phyloP scores from a whole-genome alignment of 1,140 invertebrate species.

The Bombus polaris region DNA sequence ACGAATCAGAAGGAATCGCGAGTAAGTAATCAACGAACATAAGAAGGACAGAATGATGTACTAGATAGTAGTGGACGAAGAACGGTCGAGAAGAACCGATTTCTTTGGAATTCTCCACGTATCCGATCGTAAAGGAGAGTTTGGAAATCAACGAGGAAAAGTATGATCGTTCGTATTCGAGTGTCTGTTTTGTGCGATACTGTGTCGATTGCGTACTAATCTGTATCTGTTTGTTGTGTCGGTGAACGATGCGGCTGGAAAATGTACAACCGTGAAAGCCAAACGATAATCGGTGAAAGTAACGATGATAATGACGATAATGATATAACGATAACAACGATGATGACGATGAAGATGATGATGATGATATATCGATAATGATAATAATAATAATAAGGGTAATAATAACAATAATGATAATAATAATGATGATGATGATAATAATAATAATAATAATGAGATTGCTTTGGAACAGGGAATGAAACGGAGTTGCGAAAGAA shows the following conservation, averaged over 20 bases:
- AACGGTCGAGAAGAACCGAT: neutral
- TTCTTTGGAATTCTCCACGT: neutral
- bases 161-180: neutral
- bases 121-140: neutral
- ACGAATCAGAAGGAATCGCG: neutral
- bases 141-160: neutral
- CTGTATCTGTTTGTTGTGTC: slow-evolving; percentile 22
- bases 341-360: neutral
- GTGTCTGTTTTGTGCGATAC: slow-evolving; percentile 3
- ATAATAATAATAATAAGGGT: neutral
- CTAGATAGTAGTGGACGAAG: neutral
- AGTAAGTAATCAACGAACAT: neutral
- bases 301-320: neutral
- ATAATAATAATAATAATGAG: slow-evolving; percentile 3
- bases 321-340: neutral
- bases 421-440: accelerated
- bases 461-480: slow-evolving; percentile 63
- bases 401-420: neutral
- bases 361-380: slow-evolving; percentile 21
- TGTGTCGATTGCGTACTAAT: neutral
- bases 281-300: slow-evolving; percentile 57
- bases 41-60: too few relatives aligned
- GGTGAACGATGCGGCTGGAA: neutral
- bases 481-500: slow-evolving; percentile 74
- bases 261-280: slow-evolving; percentile 59